Evolutionary conservation across 2,797 vertebrate species (phyloP).

Genomic region (Rachycentron canadum): DNA sequence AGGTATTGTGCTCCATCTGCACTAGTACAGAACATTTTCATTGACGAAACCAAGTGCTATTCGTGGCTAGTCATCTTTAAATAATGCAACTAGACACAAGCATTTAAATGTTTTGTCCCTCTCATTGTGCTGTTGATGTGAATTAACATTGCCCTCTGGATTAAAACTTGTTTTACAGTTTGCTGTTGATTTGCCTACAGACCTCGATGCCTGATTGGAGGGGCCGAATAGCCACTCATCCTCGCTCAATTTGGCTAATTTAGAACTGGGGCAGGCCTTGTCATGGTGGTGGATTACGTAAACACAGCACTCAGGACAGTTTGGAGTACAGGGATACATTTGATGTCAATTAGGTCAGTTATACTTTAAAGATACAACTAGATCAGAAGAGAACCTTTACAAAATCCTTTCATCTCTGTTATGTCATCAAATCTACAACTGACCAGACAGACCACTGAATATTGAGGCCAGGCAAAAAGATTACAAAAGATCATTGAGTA

Average conservation of each 20-base stretch:
- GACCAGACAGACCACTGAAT: not conserved
- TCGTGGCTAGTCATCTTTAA: conserved; percentile 47
- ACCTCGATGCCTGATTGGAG: conserved; percentile 5
- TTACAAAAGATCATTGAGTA: conserved; percentile 14
- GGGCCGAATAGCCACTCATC: conserved; percentile 10
- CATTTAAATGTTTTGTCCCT: conserved; percentile 5
- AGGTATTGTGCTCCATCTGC: not conserved
- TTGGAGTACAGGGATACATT: conserved; percentile 1
- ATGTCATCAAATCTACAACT: not conserved
- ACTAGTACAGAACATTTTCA: not conserved
- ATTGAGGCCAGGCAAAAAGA: conserved; percentile 2
- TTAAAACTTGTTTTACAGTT: conserved; percentile 22
- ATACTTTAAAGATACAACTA: not conserved
- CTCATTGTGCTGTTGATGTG: conserved; percentile 5
- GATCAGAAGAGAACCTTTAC: conserved; percentile 1
- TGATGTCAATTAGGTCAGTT: conserved; percentile 19
- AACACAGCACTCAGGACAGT: conserved; percentile 25
- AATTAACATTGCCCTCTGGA: conserved; percentile 23
- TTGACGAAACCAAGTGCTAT: not conserved
- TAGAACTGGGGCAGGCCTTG: conserved; percentile 34
- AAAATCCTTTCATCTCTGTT: not conserved
- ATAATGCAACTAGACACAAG: conserved; percentile 47
- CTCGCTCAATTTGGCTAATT: conserved; percentile 23
- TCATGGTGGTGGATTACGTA: conserved; percentile 39
- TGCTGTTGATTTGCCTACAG: conserved; percentile 11